Evolutionary conservation across 2,113 vertebrate genomes (phyloP), one percentile per base, ranked within the genome.

Genomic region (Sinocyclocheilus rhinocerous): DNA sequence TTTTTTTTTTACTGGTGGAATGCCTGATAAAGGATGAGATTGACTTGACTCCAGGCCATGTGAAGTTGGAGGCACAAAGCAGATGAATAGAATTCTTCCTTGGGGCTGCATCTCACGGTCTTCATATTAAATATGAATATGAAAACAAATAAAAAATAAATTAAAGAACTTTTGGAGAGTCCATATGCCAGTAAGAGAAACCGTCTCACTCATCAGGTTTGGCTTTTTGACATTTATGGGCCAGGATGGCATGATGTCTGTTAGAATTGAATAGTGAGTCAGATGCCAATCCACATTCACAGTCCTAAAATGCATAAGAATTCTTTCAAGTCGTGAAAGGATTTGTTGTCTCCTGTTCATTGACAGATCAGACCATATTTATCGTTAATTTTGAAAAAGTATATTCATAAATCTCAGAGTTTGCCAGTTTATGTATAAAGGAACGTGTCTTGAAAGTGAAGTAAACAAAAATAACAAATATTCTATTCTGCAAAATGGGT

Each of bases 201-300:
- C 36, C 5, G 0, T 73, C 39, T 36, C 63, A 77, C 73, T 87
- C 55, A 29, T 81, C 55, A 81, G 69, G 22, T n/a, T 88, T 65
- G 22, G 36, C 42, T 39, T 33, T 80, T 24, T 86, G 85, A 86
- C 81, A 81, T 86, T 81, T 84, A 81, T 84, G 11, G 76, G 76
- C 45, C 81, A 76, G 59, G 26, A 61, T 59, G 72, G 12, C 59
- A 50, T 80, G 85, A 84, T 39, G 75, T 67, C 36, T 88, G 70
- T 88, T 86, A 76, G 42, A 80, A 81, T 36, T 67, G 85, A 88
- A 83, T 13, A 48, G 48, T 84, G 48, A 89, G n/a, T 86, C 83
- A 86, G 29, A 33, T 86, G 61, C 6, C n/a, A 61, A 33, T 85
- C 24, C 42, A 50, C 75, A 16, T 29, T 61, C 24, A 70, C 24